phyloP scores from a whole-genome alignment of 2,113 vertebrate species.

The Meriones unguiculatus region DNA sequence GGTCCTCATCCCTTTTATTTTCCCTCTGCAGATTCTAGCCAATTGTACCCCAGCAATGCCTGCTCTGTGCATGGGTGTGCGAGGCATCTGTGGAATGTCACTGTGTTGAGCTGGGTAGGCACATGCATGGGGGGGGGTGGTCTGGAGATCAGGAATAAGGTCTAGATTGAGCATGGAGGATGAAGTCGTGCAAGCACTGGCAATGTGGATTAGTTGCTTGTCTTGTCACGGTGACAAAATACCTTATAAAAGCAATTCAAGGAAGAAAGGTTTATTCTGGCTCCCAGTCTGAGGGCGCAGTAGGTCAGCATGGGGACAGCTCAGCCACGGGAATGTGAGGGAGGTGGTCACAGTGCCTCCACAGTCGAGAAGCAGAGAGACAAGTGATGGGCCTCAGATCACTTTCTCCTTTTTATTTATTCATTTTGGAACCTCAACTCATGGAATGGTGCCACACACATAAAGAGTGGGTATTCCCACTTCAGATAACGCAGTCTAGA shows the following conservation, averaged over 20 bases:
- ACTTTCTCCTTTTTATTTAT: too few relatives aligned
- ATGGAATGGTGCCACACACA: neutral
- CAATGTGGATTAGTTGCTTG: neutral
- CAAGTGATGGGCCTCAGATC: neutral
- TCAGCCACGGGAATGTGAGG: too few relatives aligned
- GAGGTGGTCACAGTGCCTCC: neutral
- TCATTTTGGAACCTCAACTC: neutral
- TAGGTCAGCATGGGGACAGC: neutral
- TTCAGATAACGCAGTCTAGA: neutral
- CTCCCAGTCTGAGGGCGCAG: neutral
- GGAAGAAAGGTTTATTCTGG: neutral
- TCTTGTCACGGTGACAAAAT: neutral
- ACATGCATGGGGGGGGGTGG: neutral
- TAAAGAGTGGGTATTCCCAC: neutral
- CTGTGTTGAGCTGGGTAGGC: rapidly evolving
- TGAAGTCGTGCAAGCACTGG: neutral
- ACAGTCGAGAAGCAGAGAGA: neutral
- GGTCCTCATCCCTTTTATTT: neutral
- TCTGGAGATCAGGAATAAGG: neutral
- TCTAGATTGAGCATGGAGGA: neutral
- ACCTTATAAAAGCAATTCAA: neutral
- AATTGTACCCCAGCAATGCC: neutral
- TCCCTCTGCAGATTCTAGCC: neutral
- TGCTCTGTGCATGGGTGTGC: rapidly evolving
- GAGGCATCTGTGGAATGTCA: neutral